phyloP scores from a whole-genome alignment of 1,140 invertebrate genomes.

The Tetraneura akinire region DNA sequence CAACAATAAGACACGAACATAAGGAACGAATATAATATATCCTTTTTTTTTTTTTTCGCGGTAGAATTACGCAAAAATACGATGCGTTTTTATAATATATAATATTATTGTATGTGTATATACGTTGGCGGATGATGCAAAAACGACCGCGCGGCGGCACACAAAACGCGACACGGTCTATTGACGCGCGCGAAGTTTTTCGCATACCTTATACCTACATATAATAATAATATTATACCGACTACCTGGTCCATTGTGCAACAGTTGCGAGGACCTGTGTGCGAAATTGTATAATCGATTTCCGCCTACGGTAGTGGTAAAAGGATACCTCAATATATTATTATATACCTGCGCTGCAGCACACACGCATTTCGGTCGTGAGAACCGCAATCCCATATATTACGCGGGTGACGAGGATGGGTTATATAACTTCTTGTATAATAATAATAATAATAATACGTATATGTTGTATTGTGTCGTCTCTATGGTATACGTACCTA shows the following conservation, averaged over 20 bases:
- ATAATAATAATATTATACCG: no score
- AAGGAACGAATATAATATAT: constrained; percentile 30
- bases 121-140: constrained; percentile 17
- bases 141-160: constrained; percentile 10
- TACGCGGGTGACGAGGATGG: not conserved
- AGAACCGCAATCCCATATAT: constrained; percentile 24
- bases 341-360: no score
- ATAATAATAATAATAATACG: not conserved
- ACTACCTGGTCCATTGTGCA: constrained; percentile 48
- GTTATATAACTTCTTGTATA: no score
- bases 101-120: no score
- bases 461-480: not conserved
- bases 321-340: constrained; percentile 17
- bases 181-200: constrained; percentile 16
- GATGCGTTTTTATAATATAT: constrained; percentile 2
- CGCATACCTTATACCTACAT: not conserved
- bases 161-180: constrained; percentile 39
- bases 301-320: constrained; percentile 29
- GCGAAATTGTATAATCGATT: constrained; percentile 50
- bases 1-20: constrained; percentile 20
- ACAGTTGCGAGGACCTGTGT: constrained; percentile 38
- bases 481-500: no score
- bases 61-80: constrained; percentile 46
- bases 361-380: not conserved
- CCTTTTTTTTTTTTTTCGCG: constrained; percentile 39